Conservation (phyloP, 1,140 invertebrate genomes). For the Heliconius hermathena region DNA sequence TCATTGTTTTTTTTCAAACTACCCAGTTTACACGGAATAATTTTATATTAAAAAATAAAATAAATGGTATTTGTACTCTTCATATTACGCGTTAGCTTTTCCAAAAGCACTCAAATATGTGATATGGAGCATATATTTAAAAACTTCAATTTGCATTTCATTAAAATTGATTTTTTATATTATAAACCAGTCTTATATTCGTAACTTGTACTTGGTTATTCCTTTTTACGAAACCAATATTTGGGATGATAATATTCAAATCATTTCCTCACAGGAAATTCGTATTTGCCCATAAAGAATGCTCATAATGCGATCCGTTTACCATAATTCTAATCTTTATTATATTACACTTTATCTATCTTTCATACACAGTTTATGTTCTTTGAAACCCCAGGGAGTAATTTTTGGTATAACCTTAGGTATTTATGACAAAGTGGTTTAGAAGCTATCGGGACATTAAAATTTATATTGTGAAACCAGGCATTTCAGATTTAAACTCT, state of each 20-base stretch:
- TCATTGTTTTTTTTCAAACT: no score
- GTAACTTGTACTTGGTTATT: background rate
- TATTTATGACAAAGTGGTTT: constrained; percentile 60
- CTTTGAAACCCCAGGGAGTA: constrained; percentile 51
- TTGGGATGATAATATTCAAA: constrained; percentile 26
- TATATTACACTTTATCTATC: constrained; percentile 50
- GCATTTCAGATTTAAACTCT: constrained; percentile 34
- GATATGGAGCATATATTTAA: no score
- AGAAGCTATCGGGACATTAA: constrained; percentile 57
- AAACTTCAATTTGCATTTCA: no score
- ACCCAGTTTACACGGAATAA: no score
- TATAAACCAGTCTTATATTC: background rate
- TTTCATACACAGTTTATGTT: constrained; percentile 53
- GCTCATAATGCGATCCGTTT: constrained; percentile 22
- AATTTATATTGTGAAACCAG: constrained; percentile 47
- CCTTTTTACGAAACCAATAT: constrained; percentile 12
- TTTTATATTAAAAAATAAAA: no score
- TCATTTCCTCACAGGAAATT: constrained; percentile 27
- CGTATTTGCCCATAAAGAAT: constrained; percentile 29
- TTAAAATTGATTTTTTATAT: no score
- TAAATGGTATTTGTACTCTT: no score
- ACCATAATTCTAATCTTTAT: constrained; percentile 39
- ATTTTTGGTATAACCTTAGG: constrained; percentile 58
- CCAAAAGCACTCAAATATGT: no score
- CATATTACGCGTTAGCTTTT: no score